Evolutionary conservation across 2,797 vertebrate genomes (phyloP).

Genomic region (Heteromormyrus szaboi): DNA sequence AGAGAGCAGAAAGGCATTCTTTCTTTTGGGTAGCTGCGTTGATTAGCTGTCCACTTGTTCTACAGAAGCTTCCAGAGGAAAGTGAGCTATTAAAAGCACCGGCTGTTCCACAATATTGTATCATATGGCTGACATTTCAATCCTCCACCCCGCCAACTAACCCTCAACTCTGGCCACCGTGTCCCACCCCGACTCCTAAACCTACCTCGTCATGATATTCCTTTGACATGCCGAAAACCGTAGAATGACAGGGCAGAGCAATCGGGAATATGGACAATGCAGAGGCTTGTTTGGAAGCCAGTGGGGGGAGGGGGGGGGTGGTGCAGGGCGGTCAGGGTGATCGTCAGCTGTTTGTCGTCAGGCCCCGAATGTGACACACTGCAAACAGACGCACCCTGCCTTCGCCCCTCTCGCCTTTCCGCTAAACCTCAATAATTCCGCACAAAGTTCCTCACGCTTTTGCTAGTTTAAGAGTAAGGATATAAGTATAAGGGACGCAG

Average conservation of each 20-base stretch:
- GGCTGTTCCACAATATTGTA: slow-evolving; percentile 45
- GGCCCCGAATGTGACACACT: slow-evolving; percentile 46
- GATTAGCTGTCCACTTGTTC: slow-evolving; percentile 2
- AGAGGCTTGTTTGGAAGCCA: slow-evolving; percentile 43
- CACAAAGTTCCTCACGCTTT: not conserved
- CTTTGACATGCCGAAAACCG: slow-evolving; percentile 66
- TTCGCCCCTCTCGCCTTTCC: slow-evolving; percentile 15
- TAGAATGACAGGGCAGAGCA: slow-evolving; percentile 69
- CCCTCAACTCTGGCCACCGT: slow-evolving; percentile 38
- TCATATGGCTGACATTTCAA: slow-evolving; percentile 53
- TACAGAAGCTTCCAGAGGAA: not conserved
- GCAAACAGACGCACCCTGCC: slow-evolving; percentile 46
- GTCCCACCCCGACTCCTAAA: slow-evolving; percentile 34
- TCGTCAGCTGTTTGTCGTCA: slow-evolving; percentile 65
- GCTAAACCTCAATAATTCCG: slow-evolving; percentile 16
- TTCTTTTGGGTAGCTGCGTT: not conserved
- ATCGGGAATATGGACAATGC: slow-evolving; percentile 69
- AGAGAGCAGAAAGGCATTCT: not conserved
- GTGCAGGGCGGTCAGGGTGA: slow-evolving; percentile 47
- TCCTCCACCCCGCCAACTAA: slow-evolving; percentile 40
- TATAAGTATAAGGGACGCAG: not conserved
- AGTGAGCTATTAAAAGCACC: slow-evolving; percentile 36
- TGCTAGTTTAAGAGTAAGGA: not conserved
- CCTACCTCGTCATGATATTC: slow-evolving; percentile 60
- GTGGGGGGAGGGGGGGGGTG: not conserved